Percentiles rank a stretch among this genome's conserved stretches.
Evolutionary conservation across 2,888 invertebrate genomes (phyloP).

Genomic region (Hydropsyche betteni): DNA sequence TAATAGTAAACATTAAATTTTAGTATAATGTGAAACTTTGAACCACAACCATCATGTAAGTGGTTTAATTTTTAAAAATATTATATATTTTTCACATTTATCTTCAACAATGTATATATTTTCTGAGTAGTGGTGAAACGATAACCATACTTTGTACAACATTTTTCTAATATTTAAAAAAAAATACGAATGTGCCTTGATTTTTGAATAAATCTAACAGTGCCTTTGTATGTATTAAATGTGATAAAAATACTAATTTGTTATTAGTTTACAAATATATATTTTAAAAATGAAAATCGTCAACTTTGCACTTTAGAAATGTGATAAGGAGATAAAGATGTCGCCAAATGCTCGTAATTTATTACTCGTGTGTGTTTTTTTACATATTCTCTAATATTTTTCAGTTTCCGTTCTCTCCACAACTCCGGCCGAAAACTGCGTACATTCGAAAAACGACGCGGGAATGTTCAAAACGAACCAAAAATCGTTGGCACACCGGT

Average conservation of each 20-base stretch:
- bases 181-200: conserved; percentile 18
- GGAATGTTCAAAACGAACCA: no score
- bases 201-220: conserved; percentile 16
- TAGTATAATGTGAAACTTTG: conserved; percentile 18
- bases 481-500: no score
- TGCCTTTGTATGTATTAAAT: conserved; percentile 31
- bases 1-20: conserved; percentile 11
- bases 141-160: no score
- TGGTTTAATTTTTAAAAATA: no score
- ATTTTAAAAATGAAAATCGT: conserved; percentile 4
- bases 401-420: no score
- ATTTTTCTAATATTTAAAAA: no score
- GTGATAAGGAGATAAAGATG: conserved; percentile 30
- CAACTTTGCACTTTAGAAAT: conserved; percentile 24
- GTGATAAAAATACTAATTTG: conserved; percentile 27
- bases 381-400: no score
- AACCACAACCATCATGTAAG: neutral
- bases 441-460: no score
- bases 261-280: conserved; percentile 25
- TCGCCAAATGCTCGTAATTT: conserved; percentile 25
- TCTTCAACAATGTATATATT: neutral
- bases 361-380: conserved; percentile 15
- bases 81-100: conserved; percentile 13
- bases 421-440: no score
- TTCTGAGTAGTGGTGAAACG: no score